Evolutionary conservation across 1,140 invertebrate species (phyloP), one percentile per base, ranked within the genome.

Genomic region (Dendroctonus ponderosae): DNA sequence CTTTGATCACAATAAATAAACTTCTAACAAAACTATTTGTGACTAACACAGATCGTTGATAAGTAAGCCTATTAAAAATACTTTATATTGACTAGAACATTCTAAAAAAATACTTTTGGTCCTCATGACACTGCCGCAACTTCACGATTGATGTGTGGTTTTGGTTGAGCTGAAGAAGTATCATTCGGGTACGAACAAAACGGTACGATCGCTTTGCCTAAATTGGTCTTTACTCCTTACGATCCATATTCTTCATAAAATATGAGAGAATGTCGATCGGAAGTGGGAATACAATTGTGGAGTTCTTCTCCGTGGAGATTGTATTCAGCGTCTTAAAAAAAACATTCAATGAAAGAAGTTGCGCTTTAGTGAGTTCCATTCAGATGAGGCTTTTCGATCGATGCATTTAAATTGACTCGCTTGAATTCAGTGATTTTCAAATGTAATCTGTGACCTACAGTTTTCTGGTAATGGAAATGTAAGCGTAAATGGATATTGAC

Each of bases 301-400:
- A 97, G 79, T 97, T 98, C 82, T 98, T 98, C 84, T 98, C 96
- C 2, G 94, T 93, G 49, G 94, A 94, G 78, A 98, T 97, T 7
- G 92, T 91, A 79, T 92, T 97, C 60, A 98, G 82, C 6, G 95
- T 96, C 84, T 97, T 87, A 38, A 76, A 75, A 71, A 57, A 57
- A 57, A 38, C 26, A 26, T 26, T 26, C 26, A 26, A 26, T 26
- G 26, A 26, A 26, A 26, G 26, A 26, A 26, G 26, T 26, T 26
- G 26, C 26, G 26, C 26, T 26, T 26, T 26, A 26, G 26, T 26
- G 26, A 26, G 3, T 26, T 26, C 3, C 26, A 26, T 3, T 1
- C 26, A 26, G 26, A 26, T 26, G 26, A 26, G 26, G 26, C 26
- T 26, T 1, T 26, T 26, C 26, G 26, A 26, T 26, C 26, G 26